Conservation (phyloP, 2,888 invertebrate genomes). For the Nephrotoma guestfalica region DNA sequence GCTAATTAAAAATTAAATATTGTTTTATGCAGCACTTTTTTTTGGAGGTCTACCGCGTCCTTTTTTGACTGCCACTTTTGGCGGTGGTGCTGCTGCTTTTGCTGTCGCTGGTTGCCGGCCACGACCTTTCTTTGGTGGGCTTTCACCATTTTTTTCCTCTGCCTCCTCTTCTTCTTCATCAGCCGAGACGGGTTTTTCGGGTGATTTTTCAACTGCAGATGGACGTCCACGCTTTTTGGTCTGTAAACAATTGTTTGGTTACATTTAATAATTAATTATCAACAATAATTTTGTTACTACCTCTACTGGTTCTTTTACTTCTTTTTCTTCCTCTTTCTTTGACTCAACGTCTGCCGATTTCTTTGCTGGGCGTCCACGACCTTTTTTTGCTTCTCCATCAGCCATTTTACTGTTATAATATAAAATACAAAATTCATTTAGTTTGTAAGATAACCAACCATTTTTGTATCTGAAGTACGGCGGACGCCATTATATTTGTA, state of each 20-base stretch:
- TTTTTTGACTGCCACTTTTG: not conserved
- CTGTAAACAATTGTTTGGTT: not conserved
- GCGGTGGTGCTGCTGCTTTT: not conserved
- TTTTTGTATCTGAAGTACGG: no score
- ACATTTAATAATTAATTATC: not conserved
- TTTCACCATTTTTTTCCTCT: not conserved
- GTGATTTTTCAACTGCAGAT: not conserved
- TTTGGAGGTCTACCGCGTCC: slow-evolving; percentile 5
- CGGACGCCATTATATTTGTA: no score
- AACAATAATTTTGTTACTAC: not conserved
- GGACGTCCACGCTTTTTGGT: not conserved
- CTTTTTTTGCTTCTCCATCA: not conserved
- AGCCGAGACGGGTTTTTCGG: not conserved
- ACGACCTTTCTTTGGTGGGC: not conserved
- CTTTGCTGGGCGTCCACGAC: not conserved
- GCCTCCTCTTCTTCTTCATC: not conserved
- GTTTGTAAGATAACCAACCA: no score
- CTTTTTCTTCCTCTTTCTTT: not conserved
- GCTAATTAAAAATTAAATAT: not conserved
- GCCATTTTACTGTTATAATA: not conserved
- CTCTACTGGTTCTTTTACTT: not conserved
- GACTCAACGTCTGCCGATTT: not conserved
- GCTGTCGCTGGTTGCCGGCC: not conserved
- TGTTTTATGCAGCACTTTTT: not conserved
- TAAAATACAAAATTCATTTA: no score